These are phyloP conservation scores for Dicycla oo DNA, from an alignment of 2,888 invertebrate genomes.

Conservation along the genomic window DNA sequence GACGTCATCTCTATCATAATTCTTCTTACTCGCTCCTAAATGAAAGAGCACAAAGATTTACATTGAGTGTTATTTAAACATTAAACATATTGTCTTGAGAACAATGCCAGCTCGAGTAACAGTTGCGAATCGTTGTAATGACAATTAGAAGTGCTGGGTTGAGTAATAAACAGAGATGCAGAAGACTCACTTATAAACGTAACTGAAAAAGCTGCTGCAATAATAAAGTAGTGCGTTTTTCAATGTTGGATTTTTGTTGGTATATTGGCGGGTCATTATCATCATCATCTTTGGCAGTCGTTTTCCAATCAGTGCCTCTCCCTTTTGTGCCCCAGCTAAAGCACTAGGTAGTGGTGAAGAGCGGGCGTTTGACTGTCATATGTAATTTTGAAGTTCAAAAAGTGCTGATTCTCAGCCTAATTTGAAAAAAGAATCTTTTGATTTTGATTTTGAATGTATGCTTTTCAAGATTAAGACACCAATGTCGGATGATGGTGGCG, in stretches of 20 bases:
- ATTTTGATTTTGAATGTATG: background rate
- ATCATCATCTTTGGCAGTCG: too few species aligned
- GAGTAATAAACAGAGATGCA: slow-evolving; percentile 1
- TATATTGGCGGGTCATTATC: background rate
- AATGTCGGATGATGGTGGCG: too few species aligned
- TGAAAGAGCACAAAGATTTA: slow-evolving; percentile 48
- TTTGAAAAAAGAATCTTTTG: background rate
- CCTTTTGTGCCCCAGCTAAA: background rate
- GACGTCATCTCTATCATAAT: slow-evolving; percentile 1
- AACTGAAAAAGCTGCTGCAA: background rate
- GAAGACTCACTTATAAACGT: slow-evolving; percentile 21
- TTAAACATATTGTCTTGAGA: slow-evolving; percentile 60
- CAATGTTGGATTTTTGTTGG: background rate
- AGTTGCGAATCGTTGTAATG: slow-evolving; percentile 51
- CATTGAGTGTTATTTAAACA: slow-evolving; percentile 58
- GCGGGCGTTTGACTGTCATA: background rate
- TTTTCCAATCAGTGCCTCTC: too few species aligned
- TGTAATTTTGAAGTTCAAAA: background rate
- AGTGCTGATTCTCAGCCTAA: background rate
- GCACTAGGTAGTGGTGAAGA: background rate
- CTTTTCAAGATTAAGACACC: background rate
- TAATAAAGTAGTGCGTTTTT: background rate
- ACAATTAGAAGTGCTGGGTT: slow-evolving; percentile 29
- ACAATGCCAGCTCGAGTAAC: slow-evolving; percentile 55
- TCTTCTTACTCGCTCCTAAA: slow-evolving; percentile 18